Percentiles rank a stretch among this genome's conserved stretches.
Evolutionary conservation across 2,797 vertebrate species (phyloP).

Genomic region (Brachyalestes nurse): DNA sequence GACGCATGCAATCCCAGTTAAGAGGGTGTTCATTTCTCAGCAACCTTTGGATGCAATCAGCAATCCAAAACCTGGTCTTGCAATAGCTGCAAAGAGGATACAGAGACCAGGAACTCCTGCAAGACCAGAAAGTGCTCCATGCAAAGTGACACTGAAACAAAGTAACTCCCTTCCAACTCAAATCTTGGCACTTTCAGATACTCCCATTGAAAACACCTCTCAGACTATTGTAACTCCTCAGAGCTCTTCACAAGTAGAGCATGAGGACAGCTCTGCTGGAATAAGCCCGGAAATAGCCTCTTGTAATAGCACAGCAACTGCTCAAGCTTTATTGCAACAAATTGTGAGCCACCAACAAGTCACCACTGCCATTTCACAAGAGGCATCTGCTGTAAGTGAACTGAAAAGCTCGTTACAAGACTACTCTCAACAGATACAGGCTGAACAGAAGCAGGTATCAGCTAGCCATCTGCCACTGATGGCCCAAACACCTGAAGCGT

Average conservation of each 20-base stretch:
- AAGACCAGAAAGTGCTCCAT: constrained; percentile 83
- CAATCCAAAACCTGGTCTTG: constrained; percentile 76
- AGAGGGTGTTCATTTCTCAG: constrained; percentile 93
- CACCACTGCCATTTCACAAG: constrained; percentile 81
- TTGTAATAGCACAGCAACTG: constrained; percentile 76
- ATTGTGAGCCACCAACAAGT: constrained; percentile 84
- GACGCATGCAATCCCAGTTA: constrained; percentile 89
- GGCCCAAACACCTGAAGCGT: constrained; percentile 80
- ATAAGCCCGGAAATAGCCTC: constrained; percentile 67
- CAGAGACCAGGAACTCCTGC: constrained; percentile 81
- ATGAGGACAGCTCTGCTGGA: constrained; percentile 75
- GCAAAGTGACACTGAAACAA: constrained; percentile 81
- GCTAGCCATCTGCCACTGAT: constrained; percentile 78
- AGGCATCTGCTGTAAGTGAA: constrained; percentile 83
- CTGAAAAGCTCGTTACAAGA: constrained; percentile 87
- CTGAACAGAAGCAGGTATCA: constrained; percentile 77
- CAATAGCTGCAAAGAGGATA: constrained; percentile 79
- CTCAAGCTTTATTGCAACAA: constrained; percentile 85
- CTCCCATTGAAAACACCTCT: constrained; percentile 75
- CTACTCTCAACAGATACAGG: constrained; percentile 77
- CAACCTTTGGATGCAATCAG: constrained; percentile 77
- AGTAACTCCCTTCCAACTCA: constrained; percentile 74
- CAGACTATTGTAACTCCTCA: constrained; percentile 77
- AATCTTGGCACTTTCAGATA: constrained; percentile 83
- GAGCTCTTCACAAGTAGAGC: constrained; percentile 79